Base-by-base conservation (phyloP, 2,888 invertebrate species). In the Aspidiotus destructor region DNA sequence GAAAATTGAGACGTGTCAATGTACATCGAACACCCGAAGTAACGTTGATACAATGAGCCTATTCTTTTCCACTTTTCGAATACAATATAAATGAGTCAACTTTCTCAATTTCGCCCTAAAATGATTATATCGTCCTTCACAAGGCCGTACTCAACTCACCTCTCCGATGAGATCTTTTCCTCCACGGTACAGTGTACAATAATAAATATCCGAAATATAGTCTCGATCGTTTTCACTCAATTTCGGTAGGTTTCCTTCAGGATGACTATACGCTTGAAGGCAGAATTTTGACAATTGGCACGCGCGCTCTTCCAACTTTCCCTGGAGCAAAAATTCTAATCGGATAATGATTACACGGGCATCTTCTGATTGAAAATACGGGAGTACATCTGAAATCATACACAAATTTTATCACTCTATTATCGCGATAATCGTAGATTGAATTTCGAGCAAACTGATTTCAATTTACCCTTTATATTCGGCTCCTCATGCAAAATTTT, bases 241-340 rank as follows among this genome's bases (percentile, higher is more conserved):
- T 52, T 68, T 41, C n/a, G 67, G 41, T 62, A 70, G 61, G 9
- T 64, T 62, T 40, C 71, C 68, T 7, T 75, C 75, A 16, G 41
- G 44, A 16, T 9, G 41, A 8, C 81, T 77, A 69, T 80, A 79
- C 63, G 82, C 80, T 72, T 80, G 79, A 76, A 83, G 80, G 72
- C 84, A 81, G 16, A 82, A 81, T 68, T 81, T 76, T 48, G 82
- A 81, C 70, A 86, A 81, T 71, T 80, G 76, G 68, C 83, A 78
- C 72, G 85, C 85, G 71, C 85, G 77, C 76, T 84, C 84, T 76
- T 82, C 81, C 78, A 83, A 82, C 72, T 81, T 81, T 70, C 83
- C 81, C 73, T 82, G 80, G 73, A 82, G 82, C 72, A 85, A 80
- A 76, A 83, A 82, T 70, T 83, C 82, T 72, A 86, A 78, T 72